These are phyloP conservation scores for Ernsta delagoae DNA, from an alignment of 2,888 invertebrate genomes.

Conservation along the genomic window DNA sequence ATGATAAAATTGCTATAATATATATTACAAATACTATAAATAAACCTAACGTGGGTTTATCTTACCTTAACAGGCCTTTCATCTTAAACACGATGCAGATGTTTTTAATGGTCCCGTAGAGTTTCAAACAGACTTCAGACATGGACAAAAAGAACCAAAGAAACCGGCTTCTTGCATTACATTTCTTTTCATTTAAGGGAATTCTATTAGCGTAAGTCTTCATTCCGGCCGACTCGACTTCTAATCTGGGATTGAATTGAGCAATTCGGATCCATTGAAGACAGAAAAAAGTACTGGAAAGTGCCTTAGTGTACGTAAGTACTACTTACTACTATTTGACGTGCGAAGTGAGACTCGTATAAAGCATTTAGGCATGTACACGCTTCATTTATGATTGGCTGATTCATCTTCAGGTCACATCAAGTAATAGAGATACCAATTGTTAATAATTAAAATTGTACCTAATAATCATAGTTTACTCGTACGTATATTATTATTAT, in stretches of 20 bases:
- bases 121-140: not conserved
- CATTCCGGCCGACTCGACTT: constrained; percentile 53
- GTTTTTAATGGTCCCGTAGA: not conserved
- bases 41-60: not conserved
- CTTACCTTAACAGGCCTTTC: not conserved
- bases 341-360: not conserved
- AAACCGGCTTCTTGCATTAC: constrained; percentile 15
- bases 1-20: too few relatives aligned
- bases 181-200: constrained; percentile 51
- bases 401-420: too few relatives aligned
- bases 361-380: not conserved
- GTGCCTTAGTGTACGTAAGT: not conserved
- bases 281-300: not conserved
- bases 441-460: too few relatives aligned
- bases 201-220: constrained; percentile 51
- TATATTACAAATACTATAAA: too few relatives aligned
- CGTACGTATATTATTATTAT: too few relatives aligned
- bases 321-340: not conserved
- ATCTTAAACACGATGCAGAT: constrained; percentile 1
- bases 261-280: constrained; percentile 44
- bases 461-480: too few relatives aligned
- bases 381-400: too few relatives aligned
- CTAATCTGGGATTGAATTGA: constrained; percentile 67
- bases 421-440: too few relatives aligned
- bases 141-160: not conserved